Conservation (phyloP, 2,888 invertebrate genomes). For the Xiphydria camelus region DNA sequence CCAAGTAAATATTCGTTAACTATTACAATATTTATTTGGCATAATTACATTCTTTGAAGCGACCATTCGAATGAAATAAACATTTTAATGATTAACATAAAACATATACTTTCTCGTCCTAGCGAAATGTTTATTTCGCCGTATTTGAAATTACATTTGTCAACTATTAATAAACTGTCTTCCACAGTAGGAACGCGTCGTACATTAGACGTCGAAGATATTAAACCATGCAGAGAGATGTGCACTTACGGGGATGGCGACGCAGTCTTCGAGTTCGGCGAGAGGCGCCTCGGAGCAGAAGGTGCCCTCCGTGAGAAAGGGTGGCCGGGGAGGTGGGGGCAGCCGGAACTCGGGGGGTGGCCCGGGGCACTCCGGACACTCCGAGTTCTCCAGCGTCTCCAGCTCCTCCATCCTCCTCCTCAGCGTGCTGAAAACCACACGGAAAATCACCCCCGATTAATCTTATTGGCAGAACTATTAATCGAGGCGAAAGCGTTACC, state of each 20-base stretch:
- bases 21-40: too few relatives aligned
- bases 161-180: too few relatives aligned
- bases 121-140: too few relatives aligned
- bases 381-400: conserved; percentile 70
- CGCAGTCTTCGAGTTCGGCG: conserved; percentile 74
- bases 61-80: too few relatives aligned
- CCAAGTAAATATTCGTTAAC: too few relatives aligned
- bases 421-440: conserved; percentile 59
- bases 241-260: conserved; percentile 74
- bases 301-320: conserved; percentile 68
- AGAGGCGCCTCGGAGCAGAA: conserved; percentile 74
- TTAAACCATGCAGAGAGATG: too few relatives aligned
- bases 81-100: too few relatives aligned
- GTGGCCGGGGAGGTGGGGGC: conserved; percentile 75
- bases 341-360: conserved; percentile 75
- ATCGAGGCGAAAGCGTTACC: conserved; percentile 61
- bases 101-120: too few relatives aligned
- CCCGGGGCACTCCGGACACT: conserved; percentile 74
- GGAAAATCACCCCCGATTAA: conserved; percentile 58
- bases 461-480: conserved; percentile 54
- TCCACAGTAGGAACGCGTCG: conserved; percentile 13
- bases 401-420: conserved; percentile 72
- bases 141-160: too few relatives aligned
- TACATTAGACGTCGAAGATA: background rate
- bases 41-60: too few relatives aligned